phyloP scores from a whole-genome alignment of 2,888 invertebrate species.

The Chymomyza fuscimana region DNA sequence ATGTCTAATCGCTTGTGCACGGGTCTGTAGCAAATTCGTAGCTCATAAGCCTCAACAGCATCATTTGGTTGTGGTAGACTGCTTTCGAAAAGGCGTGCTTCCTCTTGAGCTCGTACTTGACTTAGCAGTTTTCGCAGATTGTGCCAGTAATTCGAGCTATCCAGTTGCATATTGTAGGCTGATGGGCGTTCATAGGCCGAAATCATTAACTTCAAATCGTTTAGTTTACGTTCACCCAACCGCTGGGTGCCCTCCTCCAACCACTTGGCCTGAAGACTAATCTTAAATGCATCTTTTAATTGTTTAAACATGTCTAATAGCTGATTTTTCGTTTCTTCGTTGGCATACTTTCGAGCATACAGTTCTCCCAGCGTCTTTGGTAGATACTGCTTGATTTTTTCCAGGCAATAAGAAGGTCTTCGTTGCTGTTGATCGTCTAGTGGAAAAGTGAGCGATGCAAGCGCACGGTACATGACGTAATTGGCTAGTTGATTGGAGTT shows the following conservation, averaged over 20 bases:
- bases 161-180: constrained; percentile 45
- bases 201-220: constrained; percentile 49
- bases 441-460: constrained; percentile 53
- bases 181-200: constrained; percentile 41
- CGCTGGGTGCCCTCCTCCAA: constrained; percentile 69
- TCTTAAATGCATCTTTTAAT: constrained; percentile 52
- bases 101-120: constrained; percentile 42
- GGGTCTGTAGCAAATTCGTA: constrained; percentile 61
- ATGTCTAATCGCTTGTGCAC: constrained; percentile 67
- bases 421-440: constrained; percentile 30
- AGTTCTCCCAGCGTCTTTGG: constrained; percentile 74
- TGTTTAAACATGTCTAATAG: constrained; percentile 53
- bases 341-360: constrained; percentile 60
- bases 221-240: constrained; percentile 64
- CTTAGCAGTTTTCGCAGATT: constrained; percentile 62
- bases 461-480: constrained; percentile 76
- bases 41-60: constrained; percentile 69
- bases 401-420: constrained; percentile 55
- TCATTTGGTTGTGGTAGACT: constrained; percentile 47
- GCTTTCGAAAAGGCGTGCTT: constrained; percentile 56
- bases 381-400: constrained; percentile 56
- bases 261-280: constrained; percentile 63
- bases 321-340: constrained; percentile 43
- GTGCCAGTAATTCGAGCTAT: constrained; percentile 65
- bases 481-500: constrained; percentile 71